Conservation (phyloP, 2,797 vertebrate species). For the Alauda arvensis region DNA sequence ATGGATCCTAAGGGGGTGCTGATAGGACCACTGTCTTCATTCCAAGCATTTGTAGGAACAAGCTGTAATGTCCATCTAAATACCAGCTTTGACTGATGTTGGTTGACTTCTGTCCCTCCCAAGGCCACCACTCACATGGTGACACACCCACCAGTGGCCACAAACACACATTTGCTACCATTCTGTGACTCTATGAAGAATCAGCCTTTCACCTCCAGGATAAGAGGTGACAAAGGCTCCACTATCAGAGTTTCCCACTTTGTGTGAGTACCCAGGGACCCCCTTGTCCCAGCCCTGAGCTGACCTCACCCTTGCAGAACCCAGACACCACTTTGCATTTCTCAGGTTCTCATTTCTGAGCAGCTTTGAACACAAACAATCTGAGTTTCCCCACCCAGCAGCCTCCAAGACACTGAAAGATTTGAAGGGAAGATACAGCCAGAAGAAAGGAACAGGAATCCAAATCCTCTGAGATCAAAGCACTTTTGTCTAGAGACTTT, state of each 20-base stretch:
- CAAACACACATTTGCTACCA: background rate
- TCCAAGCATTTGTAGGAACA: background rate
- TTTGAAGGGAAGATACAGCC: background rate
- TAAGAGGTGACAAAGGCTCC: background rate
- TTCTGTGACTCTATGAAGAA: background rate
- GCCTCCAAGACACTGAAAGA: background rate
- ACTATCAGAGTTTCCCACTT: background rate
- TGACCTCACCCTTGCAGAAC: background rate
- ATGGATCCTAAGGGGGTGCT: background rate
- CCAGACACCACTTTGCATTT: background rate
- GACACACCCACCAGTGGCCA: background rate
- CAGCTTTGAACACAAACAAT: background rate
- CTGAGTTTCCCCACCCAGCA: background rate
- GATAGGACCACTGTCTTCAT: background rate
- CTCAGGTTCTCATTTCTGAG: background rate
- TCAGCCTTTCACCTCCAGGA: background rate
- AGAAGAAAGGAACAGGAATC: background rate
- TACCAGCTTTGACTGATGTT: background rate
- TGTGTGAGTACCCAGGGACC: background rate
- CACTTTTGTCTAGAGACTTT: conserved; percentile 1
- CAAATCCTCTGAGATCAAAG: conserved; percentile 10
- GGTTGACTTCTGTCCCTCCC: background rate
- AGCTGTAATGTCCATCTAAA: background rate
- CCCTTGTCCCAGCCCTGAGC: background rate
- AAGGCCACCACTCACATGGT: background rate